A percentile compares a stretch with the other conserved stretches of the same genome.
These are phyloP conservation scores for Brachyrhaphis roseni DNA, from an alignment of 2,797 vertebrate genomes.

Conservation along the genomic window DNA sequence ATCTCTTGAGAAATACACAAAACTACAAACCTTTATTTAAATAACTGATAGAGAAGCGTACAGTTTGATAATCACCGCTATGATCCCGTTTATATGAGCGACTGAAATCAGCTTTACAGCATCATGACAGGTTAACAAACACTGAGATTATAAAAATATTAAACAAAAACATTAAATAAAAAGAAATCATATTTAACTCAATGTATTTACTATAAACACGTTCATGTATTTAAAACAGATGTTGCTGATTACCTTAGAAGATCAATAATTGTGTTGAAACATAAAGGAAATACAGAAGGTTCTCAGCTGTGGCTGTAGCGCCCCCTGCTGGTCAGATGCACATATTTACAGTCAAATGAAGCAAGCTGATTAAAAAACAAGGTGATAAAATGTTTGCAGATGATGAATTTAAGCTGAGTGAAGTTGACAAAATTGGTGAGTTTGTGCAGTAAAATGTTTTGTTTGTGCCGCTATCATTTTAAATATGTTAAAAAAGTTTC, in stretches of 20 bases:
- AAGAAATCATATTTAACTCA: background rate
- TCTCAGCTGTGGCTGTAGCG: conserved; percentile 13
- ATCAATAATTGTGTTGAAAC: conserved; percentile 41
- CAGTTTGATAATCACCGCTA: background rate
- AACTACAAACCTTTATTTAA: background rate
- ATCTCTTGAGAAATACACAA: background rate
- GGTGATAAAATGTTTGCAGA: background rate
- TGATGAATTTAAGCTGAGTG: background rate
- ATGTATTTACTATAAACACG: background rate
- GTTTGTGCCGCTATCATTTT: too few species aligned
- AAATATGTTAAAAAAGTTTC: too few species aligned
- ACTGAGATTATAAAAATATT: background rate
- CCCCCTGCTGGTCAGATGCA: conserved; percentile 54
- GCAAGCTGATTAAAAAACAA: background rate
- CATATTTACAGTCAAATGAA: background rate
- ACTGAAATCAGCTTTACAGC: background rate
- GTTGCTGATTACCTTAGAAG: background rate
- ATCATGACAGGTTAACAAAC: background rate
- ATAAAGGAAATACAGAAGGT: conserved; percentile 37
- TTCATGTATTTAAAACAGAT: background rate
- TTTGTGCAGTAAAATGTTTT: too few species aligned
- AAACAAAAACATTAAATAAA: background rate
- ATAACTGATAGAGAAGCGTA: background rate
- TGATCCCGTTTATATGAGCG: background rate
- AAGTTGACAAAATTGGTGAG: too few species aligned